Base-by-base conservation (phyloP, 2,797 vertebrate species). In the Crocidura indochinensis region DNA sequence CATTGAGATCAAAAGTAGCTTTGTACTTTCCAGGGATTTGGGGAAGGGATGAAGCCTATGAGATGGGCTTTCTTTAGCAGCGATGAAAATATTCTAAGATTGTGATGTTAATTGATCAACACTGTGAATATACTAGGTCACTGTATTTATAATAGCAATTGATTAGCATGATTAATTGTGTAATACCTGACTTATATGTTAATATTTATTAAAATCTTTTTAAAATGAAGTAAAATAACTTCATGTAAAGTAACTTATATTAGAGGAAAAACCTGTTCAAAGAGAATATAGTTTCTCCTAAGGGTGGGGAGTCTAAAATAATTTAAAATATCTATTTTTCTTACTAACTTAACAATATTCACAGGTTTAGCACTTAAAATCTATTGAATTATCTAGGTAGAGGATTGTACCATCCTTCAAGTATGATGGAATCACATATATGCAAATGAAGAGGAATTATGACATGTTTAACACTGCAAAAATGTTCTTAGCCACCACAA, bases 31-130 rank as follows among this genome's bases (percentile, higher is more conserved):
- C 27, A 51, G 56, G 4, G 38, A 7, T 6, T 29, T 9, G 67
- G 4, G 11, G 10, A 56, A 74, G 10, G 2, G 12, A 84, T 62
- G 84, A 83, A 27, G 20, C 17, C 47, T 8, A 1, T 27, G 12
- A 15, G 29, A 8, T 19, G 11, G 8, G 20, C 60, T 91, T 62
- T 31, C 51, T 79, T 22, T 0, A 3, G 79, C 17, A 31, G 19
- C 60, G 49, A 67, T 68, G 26, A 62, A 92, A 51, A 53, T 46
- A 15, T 80, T 88, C 27, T 38, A 80, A 84, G 73, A 79, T 64
- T 84, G 29, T 69, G 9, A 22, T n/a, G 29, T 51, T 79, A 78
- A 67, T 38, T 11, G 22, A 7, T 67, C 56, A 72, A 49, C 24
- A 56, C 51, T 62, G 12, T 87, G 26, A 49, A 62, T 74, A 69